A percentile compares a stretch with the other conserved stretches of the same genome.
Evolutionary conservation across 2,797 vertebrate genomes (phyloP).

Genomic region (Danio tinwini): DNA sequence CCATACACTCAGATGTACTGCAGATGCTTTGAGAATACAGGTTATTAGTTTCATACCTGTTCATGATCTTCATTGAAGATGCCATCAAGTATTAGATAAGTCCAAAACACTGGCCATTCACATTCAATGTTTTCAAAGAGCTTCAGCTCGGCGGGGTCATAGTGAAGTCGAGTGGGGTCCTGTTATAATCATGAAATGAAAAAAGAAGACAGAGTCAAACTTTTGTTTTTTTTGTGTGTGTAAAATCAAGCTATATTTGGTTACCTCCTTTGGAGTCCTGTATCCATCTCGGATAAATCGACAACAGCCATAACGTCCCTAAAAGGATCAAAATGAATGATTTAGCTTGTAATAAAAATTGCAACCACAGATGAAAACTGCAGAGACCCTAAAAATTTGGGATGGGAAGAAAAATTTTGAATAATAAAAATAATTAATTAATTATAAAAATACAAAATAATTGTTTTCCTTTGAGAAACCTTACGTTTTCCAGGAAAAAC

Average conservation of each 20-base stretch:
- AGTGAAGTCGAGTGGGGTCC: conserved; percentile 94
- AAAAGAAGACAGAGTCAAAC: neutral
- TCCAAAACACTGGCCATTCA: conserved; percentile 99
- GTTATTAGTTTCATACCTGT: conserved; percentile 79
- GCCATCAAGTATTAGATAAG: conserved; percentile 94
- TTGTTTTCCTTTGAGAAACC: too few species aligned
- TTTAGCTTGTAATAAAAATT: neutral
- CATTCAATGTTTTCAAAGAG: conserved; percentile 99
- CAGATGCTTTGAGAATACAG: neutral
- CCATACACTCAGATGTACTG: neutral
- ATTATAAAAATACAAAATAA: too few species aligned
- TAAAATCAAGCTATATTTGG: neutral
- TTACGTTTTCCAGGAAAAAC: too few species aligned
- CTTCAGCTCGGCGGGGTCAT: conserved; percentile 96
- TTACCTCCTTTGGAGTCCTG: conserved; percentile 94
- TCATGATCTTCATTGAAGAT: conserved; percentile 88
- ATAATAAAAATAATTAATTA: too few species aligned
- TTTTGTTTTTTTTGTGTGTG: neutral
- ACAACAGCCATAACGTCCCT: conserved; percentile 98
- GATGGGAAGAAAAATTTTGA: neutral
- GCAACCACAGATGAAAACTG: neutral
- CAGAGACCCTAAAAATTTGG: neutral
- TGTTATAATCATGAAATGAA: conserved; percentile 64
- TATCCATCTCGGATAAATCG: conserved; percentile 97
- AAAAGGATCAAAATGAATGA: conserved; percentile 9